These are phyloP conservation scores for Tachycineta bicolor DNA, from an alignment of 2,113 vertebrate species.

Conservation along the genomic window DNA sequence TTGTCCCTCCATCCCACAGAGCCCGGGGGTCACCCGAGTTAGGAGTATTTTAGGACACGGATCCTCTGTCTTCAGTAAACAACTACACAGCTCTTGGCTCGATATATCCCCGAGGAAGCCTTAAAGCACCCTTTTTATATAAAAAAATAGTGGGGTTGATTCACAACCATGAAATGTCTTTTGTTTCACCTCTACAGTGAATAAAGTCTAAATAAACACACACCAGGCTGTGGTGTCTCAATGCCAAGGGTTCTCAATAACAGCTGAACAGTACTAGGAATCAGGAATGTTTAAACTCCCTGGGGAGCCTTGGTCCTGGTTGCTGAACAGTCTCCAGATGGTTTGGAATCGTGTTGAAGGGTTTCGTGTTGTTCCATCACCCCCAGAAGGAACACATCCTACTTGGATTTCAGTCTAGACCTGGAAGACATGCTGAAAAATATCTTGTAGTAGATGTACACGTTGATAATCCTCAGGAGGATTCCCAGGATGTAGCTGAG, in stretches of 20 bases:
- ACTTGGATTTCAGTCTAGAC: not conserved
- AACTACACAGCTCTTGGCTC: not conserved
- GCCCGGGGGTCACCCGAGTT: not conserved
- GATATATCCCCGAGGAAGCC: not conserved
- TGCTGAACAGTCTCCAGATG: not conserved
- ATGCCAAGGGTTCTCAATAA: not conserved
- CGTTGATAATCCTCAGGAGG: slow-evolving; percentile 70
- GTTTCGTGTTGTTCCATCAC: not conserved
- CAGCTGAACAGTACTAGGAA: not conserved
- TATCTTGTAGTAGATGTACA: slow-evolving; percentile 78
- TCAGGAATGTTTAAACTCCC: not conserved
- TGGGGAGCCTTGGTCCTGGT: not conserved
- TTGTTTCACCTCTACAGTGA: not conserved
- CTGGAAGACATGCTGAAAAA: slow-evolving; percentile 53
- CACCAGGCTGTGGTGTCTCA: not conserved
- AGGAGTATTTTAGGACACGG: not conserved
- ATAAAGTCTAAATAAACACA: not conserved
- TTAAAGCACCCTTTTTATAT: not conserved
- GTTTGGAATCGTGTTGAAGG: not conserved
- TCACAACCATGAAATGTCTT: not conserved
- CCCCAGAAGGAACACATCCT: accelerated
- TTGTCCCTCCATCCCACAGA: not conserved
- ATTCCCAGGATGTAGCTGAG: slow-evolving; percentile 65
- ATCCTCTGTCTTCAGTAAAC: not conserved
- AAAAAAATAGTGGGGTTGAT: not conserved